These are phyloP conservation scores for Brachyopa scutellaris DNA, from an alignment of 2,888 invertebrate genomes.

Conservation along the genomic window DNA sequence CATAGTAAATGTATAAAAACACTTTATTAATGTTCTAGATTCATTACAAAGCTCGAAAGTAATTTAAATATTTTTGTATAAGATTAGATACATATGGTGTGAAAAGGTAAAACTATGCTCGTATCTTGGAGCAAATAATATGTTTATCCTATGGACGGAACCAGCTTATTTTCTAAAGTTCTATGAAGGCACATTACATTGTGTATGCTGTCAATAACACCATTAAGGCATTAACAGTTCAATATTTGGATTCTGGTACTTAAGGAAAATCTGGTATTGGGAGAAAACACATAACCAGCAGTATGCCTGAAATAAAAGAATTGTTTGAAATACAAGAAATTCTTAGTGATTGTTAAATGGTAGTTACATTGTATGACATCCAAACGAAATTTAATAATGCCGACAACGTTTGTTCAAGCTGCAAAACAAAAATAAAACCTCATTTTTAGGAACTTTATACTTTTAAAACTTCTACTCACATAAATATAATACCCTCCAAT, in stretches of 20 bases:
- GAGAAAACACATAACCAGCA: slow-evolving; percentile 94
- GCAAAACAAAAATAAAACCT: slow-evolving; percentile 77
- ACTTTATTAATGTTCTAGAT: too few species aligned
- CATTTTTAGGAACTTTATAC: too few species aligned
- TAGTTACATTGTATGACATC: slow-evolving; percentile 94
- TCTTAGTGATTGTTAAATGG: not conserved
- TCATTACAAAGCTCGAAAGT: too few species aligned
- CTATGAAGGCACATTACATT: not conserved
- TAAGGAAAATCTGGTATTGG: slow-evolving; percentile 90
- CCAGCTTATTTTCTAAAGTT: not conserved
- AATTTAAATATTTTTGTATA: too few species aligned
- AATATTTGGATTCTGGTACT: slow-evolving; percentile 93
- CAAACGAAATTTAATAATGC: slow-evolving; percentile 90
- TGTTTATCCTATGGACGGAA: slow-evolving; percentile 35
- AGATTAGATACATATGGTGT: too few species aligned
- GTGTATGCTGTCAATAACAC: not conserved
- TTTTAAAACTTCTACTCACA: slow-evolving; percentile 84
- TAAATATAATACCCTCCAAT: slow-evolving; percentile 95
- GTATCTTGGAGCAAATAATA: too few species aligned
- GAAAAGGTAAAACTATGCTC: too few species aligned
- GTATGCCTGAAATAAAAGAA: slow-evolving; percentile 86
- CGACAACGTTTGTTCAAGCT: slow-evolving; percentile 91
- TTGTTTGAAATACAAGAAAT: not conserved
- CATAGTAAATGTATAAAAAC: too few species aligned
- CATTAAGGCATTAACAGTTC: slow-evolving; percentile 84